Base-by-base conservation (phyloP, 1,140 invertebrate species). In the Drosophila equinoxialis region DNA sequence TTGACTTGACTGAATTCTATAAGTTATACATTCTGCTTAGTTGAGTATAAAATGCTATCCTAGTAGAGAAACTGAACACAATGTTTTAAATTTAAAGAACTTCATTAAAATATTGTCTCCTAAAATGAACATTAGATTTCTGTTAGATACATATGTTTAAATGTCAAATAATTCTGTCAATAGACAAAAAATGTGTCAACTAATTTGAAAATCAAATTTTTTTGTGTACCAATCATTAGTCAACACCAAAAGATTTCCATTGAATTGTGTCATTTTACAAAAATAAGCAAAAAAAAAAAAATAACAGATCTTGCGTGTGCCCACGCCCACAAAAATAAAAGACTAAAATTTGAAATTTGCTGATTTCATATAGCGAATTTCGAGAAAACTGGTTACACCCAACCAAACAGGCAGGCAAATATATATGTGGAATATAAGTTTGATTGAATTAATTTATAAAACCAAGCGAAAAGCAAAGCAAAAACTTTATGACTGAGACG, bases 301-400 rank as follows among this genome's bases (percentile, higher is more conserved):
- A 68, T 17, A 39, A 39, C 55, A 42, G 23, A 45, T 65, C 13
- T 39, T 33, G 81, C 73, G 79, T 83, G 84, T 89, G 84, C 63
- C 69, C 84, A 89, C 84, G 83, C 84, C 79, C 80, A 89, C 82
- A 63, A 71, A 54, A 60, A 48, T 6, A 65, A 73, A 48, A 48
- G 17, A 51, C 6, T 14, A 14, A 20, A 48, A 51, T 79, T 72
- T 70, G 60, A 45, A 63, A 58, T 71, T 59, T 45, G 84, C 84
- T 86, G 83, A 86, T 83, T 86, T 86, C 79, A 86, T 83, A 83
- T 79, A 70, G 14, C 41, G 37, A 79, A 71, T 67, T 75, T 76
- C 57, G 30, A 79, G 35, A 37, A 72, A 79, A 89, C 79, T 71
- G 83, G 83, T 89, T 89, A 80, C 79, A 83, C 72, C 79, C 82